Percentiles rank a stretch among this genome's conserved stretches.
Conservation (phyloP, 2,797 vertebrate species). For the Lutjanus campechanus region DNA sequence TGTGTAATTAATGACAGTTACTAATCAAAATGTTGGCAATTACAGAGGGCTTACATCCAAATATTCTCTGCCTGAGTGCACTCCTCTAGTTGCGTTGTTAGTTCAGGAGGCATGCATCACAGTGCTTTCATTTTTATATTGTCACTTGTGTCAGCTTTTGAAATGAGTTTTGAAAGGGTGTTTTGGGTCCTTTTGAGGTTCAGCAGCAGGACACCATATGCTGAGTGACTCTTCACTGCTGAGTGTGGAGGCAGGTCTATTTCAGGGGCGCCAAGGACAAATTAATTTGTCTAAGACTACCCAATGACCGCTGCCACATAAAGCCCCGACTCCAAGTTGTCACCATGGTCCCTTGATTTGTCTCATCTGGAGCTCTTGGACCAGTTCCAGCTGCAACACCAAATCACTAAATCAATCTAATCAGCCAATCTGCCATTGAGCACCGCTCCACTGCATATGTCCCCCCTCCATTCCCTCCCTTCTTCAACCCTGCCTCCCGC, state of each 20-base stretch:
- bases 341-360: constrained; percentile 71
- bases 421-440: constrained; percentile 75
- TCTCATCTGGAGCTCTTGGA: constrained; percentile 75
- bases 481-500: constrained; percentile 21
- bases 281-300: constrained; percentile 71
- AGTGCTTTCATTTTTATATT: constrained; percentile 13
- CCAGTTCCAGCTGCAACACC: constrained; percentile 72
- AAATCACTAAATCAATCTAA: constrained; percentile 82
- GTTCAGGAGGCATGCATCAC: constrained; percentile 9
- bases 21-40: too few relatives aligned
- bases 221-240: constrained; percentile 44
- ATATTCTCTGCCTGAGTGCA: too few relatives aligned
- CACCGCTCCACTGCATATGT: constrained; percentile 59
- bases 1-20: too few relatives aligned
- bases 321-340: constrained; percentile 65
- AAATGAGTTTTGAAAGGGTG: constrained; percentile 41
- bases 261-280: constrained; percentile 73
- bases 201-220: constrained; percentile 52
- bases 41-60: too few relatives aligned
- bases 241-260: constrained; percentile 60
- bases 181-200: constrained; percentile 50
- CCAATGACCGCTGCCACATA: constrained; percentile 31
- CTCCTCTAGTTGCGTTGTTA: background rate
- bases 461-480: constrained; percentile 18
- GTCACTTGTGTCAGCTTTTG: constrained; percentile 29